Base-by-base conservation (phyloP, 2,113 vertebrate genomes). In the Misgurnus mizolepis region DNA sequence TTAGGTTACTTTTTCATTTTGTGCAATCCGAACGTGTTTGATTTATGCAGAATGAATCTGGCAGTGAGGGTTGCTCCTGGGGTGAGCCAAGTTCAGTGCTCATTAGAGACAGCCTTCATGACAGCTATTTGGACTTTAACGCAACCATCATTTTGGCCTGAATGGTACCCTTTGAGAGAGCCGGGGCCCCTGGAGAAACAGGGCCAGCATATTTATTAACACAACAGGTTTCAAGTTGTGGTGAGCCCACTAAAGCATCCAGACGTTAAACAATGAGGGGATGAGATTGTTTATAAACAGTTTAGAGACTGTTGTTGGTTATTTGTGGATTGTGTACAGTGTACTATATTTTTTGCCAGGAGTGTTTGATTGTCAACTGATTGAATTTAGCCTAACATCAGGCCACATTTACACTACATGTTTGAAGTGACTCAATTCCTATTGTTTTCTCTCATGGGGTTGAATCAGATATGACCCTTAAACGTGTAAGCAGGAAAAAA, bases 31-130 rank as follows among this genome's bases (percentile, higher is more conserved):
- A 34, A 61, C 43, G 4, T 72, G 53, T 72, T 12, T 10, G 47
- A 56, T 56, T 65, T 64, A 41, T 34, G n/a, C 11, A n/a, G 49
- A 1, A 76, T 49, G 5, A 47, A 73, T 17, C 55, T 80, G 76
- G 75, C 56, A 55, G 56, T 80, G 58, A 49, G 83, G 67, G 71
- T 67, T 69, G 80, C 58, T 43, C 84, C 68, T 40, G 4, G 41
- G 43, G 70, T 6, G 34, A 82, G 50, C 47, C 85, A 84, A 85
- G 79, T 71, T 67, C 22, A 62, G 67, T 60, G 0, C 50, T 80
- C 75, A 81, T 82, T 84, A 87, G 76, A 53, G 14, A 78, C 47
- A 49, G 82, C 83, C 86, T 83, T 80, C 84, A 58, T 89, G 81
- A 83, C 80, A 83, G 81, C 72, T 65, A 85, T 86, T 84, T 87